These are phyloP conservation scores for Catocala nupta DNA, from an alignment of 2,888 invertebrate genomes.

Conservation along the genomic window DNA sequence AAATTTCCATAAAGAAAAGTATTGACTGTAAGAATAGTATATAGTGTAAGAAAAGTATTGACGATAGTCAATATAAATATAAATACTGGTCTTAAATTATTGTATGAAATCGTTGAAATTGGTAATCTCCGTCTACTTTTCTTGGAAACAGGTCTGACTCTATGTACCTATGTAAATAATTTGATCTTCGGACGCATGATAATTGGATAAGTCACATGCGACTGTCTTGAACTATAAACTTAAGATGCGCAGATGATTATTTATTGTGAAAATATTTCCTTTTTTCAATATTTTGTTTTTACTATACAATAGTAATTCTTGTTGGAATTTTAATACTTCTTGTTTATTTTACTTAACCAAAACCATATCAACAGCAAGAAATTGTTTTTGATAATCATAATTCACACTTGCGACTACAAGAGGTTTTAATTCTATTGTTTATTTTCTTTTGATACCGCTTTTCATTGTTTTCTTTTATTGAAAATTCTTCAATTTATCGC, in stretches of 20 bases:
- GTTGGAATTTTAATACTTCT: slow-evolving; percentile 3
- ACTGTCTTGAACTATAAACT: neutral
- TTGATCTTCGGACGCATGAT: neutral
- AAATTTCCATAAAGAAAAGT: too few relatives aligned
- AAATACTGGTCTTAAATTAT: too few relatives aligned
- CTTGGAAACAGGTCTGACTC: too few relatives aligned
- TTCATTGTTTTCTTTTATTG: slow-evolving; percentile 9
- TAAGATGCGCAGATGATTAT: neutral
- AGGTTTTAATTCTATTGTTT: slow-evolving; percentile 2
- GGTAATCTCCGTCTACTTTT: too few relatives aligned
- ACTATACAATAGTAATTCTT: neutral
- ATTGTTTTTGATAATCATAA: slow-evolving; percentile 5
- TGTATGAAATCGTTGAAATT: too few relatives aligned
- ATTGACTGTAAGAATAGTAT: too few relatives aligned
- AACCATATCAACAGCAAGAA: neutral
- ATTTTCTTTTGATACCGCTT: slow-evolving; percentile 6
- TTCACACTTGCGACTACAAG: neutral
- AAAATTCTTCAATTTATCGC: neutral
- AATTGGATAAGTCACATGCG: neutral
- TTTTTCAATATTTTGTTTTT: neutral
- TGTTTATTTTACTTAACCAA: slow-evolving; percentile 4
- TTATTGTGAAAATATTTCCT: neutral
- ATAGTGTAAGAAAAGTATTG: too few relatives aligned
- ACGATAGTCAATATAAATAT: too few relatives aligned
- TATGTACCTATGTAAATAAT: too few relatives aligned